Conservation (phyloP, 92 coral and sea anemone species). For the Pocillopora grandis region DNA sequence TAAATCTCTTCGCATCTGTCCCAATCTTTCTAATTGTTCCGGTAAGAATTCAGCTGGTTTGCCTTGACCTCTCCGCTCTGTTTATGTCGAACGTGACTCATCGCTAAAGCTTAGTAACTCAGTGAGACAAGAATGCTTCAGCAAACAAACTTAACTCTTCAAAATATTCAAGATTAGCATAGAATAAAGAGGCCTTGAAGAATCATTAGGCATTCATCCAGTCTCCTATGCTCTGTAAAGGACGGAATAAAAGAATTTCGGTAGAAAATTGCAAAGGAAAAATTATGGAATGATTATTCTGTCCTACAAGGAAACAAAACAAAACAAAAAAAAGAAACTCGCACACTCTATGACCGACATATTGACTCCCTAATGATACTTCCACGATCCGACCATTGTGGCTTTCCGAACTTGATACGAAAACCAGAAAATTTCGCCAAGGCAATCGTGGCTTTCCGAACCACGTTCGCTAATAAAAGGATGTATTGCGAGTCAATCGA, state of each 20-base stretch:
- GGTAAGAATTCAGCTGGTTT: background rate
- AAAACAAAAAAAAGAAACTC: too few relatives aligned
- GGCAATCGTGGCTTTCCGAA: background rate
- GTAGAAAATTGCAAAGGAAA: too few relatives aligned
- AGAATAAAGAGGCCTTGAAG: background rate
- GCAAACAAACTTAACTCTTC: background rate
- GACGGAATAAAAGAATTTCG: background rate
- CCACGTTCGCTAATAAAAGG: background rate
- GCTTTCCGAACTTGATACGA: background rate
- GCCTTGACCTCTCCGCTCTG: constrained; percentile 17
- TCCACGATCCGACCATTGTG: background rate
- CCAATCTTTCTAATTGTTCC: background rate
- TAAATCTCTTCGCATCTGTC: background rate
- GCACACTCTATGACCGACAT: too few relatives aligned
- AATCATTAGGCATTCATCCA: background rate
- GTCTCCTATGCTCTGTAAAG: too few relatives aligned
- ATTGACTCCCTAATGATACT: too few relatives aligned
- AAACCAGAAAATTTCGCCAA: background rate
- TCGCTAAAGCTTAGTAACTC: constrained; percentile 18
- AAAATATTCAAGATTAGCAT: background rate
- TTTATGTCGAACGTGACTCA: background rate
- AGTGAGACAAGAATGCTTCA: constrained; percentile 31
- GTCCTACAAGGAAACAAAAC: too few relatives aligned
- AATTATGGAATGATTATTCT: too few relatives aligned
- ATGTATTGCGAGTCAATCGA: background rate